Percentiles rank a stretch among this genome's conserved stretches.
These are phyloP conservation scores for Malaclemys terrapin DNA, from an alignment of 2,113 vertebrate species.

Conservation along the genomic window DNA sequence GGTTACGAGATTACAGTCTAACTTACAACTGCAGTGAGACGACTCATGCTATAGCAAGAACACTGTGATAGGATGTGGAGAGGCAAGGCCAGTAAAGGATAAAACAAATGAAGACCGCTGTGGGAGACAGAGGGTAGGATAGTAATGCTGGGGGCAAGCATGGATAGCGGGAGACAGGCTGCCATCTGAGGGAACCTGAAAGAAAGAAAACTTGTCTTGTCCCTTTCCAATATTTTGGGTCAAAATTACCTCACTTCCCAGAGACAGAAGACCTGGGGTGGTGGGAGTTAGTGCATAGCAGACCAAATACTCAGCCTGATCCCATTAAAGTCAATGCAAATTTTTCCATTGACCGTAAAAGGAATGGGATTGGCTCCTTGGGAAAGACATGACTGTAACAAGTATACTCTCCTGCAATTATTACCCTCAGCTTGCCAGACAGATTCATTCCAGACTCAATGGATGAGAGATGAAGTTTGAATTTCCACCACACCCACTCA, in stretches of 20 bases:
- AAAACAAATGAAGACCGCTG: background rate
- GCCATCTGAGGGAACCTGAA: background rate
- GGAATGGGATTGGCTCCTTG: background rate
- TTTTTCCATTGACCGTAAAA: conserved; percentile 10
- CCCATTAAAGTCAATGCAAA: background rate
- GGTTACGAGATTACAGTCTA: background rate
- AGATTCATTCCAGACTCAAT: conserved; percentile 39
- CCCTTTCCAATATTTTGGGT: background rate
- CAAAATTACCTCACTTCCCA: background rate
- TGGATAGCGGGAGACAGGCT: background rate
- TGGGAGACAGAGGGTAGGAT: background rate
- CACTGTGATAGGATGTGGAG: no score
- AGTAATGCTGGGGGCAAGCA: background rate
- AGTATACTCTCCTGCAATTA: conserved; percentile 18
- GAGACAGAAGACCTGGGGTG: background rate
- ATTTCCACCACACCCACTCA: conserved; percentile 48
- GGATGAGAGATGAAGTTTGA: conserved; percentile 17
- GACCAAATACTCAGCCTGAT: background rate
- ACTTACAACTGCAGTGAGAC: background rate
- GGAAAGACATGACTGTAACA: conserved; percentile 37
- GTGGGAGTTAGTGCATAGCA: background rate
- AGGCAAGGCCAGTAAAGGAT: background rate
- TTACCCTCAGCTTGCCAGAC: conserved; percentile 37
- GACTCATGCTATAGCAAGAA: background rate
- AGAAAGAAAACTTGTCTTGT: background rate